Conservation (phyloP, 2,797 vertebrate genomes). For the Falco naumanni region DNA sequence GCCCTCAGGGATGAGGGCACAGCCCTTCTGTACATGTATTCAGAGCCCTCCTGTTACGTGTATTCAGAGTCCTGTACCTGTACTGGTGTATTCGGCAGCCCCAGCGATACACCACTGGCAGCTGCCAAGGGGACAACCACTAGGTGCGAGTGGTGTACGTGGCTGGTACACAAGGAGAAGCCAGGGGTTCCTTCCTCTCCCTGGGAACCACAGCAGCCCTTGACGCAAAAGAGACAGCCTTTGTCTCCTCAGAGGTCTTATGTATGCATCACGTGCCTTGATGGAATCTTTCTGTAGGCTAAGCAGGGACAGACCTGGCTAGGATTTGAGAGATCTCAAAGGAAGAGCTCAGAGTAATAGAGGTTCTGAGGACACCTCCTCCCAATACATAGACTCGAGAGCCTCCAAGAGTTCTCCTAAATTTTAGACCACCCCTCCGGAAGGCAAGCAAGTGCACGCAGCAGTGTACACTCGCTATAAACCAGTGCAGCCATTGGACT, state of each 20-base stretch:
- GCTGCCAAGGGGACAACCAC: not conserved
- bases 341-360: not conserved
- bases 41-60: too few species aligned
- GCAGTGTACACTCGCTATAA: not conserved
- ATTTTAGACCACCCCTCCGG: not conserved
- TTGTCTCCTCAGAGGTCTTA: not conserved
- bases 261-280: fast-evolving
- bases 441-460: not conserved
- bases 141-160: fast-evolving
- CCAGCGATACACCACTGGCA: not conserved
- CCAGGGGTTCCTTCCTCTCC: not conserved
- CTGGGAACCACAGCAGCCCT: not conserved
- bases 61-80: too few species aligned
- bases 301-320: not conserved
- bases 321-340: not conserved
- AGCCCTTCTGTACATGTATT: too few species aligned
- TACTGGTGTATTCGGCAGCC: fast-evolving
- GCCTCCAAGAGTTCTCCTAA: not conserved
- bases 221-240: not conserved
- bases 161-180: not conserved
- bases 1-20: not conserved
- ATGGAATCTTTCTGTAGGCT: not conserved
- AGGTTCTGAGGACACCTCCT: not conserved
- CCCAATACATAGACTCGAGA: fast-evolving
- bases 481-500: not conserved